phyloP scores from a whole-genome alignment of 2,888 invertebrate species.

The Cataglyphis livida region DNA sequence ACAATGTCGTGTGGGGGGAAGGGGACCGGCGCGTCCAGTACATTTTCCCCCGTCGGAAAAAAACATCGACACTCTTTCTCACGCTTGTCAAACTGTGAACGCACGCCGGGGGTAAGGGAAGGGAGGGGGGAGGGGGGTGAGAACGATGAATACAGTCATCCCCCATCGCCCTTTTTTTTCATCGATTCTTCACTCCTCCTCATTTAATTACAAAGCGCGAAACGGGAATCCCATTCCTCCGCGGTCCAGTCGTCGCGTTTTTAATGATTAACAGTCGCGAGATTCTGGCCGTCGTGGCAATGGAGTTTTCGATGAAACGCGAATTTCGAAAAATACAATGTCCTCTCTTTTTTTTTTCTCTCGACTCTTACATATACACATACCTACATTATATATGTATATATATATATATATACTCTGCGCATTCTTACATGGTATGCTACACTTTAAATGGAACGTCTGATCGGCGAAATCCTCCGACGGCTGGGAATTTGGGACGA shows the following conservation, averaged over 20 bases:
- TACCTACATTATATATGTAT: conserved; percentile 42
- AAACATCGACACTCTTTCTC: conserved; percentile 46
- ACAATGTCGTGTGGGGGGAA: conserved; percentile 66
- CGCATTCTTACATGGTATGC: conserved; percentile 21
- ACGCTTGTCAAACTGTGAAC: conserved; percentile 31
- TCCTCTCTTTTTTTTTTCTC: conserved; percentile 32
- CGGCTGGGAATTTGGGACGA: conserved; percentile 12
- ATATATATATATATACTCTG: conserved; percentile 36
- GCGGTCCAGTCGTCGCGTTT: conserved; percentile 46
- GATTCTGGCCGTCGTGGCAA: conserved; percentile 52
- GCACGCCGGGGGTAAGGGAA: background rate
- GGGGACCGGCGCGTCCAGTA: conserved; percentile 47
- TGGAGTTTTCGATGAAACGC: conserved; percentile 55
- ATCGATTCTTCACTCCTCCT: conserved; percentile 42
- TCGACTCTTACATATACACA: conserved; percentile 39
- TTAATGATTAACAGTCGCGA: conserved; percentile 54
- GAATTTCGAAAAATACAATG: conserved; percentile 56
- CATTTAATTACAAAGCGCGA: conserved; percentile 73
- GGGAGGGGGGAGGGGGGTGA: background rate
- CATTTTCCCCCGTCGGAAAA: conserved; percentile 42
- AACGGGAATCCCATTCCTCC: conserved; percentile 50
- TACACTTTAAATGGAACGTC: conserved; percentile 50
- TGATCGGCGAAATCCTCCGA: conserved; percentile 45
- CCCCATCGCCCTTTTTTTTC: conserved; percentile 16
- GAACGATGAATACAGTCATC: conserved; percentile 22